A percentile compares a stretch with the other conserved stretches of the same genome.
Conservation (phyloP, 2,113 vertebrate genomes). For the Talpa occidentalis region DNA sequence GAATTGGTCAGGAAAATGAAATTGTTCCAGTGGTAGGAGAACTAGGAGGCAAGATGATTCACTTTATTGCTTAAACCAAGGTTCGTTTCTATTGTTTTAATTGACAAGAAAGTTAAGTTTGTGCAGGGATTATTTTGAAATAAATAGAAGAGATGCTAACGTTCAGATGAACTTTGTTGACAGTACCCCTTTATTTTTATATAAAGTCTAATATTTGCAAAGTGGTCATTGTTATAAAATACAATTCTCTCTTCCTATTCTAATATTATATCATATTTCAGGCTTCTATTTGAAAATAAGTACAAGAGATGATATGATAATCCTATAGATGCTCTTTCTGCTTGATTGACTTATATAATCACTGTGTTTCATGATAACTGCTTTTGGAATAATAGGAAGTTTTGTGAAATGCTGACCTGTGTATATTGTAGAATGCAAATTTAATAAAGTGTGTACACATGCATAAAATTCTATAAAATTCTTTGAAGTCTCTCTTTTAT, state of each 20-base stretch:
- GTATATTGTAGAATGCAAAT: slow-evolving; percentile 83
- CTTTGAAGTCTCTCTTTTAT: slow-evolving; percentile 56
- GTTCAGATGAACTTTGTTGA: slow-evolving; percentile 66
- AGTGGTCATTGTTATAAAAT: slow-evolving; percentile 72
- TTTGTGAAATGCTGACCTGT: slow-evolving; percentile 83
- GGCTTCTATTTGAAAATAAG: slow-evolving; percentile 68
- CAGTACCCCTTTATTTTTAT: slow-evolving; percentile 75
- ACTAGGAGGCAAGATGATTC: slow-evolving; percentile 41
- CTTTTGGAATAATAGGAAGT: slow-evolving; percentile 83
- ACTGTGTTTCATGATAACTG: slow-evolving; percentile 81
- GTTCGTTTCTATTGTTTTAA: slow-evolving; percentile 51
- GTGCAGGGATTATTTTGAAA: slow-evolving; percentile 59
- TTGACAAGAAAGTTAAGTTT: slow-evolving; percentile 57
- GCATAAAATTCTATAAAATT: slow-evolving; percentile 70
- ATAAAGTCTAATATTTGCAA: slow-evolving; percentile 78
- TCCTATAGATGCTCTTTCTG: slow-evolving; percentile 80
- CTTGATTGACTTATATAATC: slow-evolving; percentile 82
- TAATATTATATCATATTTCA: slow-evolving; percentile 65
- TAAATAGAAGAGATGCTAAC: slow-evolving; percentile 42
- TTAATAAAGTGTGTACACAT: slow-evolving; percentile 85
- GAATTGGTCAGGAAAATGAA: slow-evolving; percentile 38
- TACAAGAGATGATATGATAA: slow-evolving; percentile 67
- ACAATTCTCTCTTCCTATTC: slow-evolving; percentile 72
- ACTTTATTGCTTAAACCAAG: slow-evolving; percentile 26
- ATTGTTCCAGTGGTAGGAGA: slow-evolving; percentile 11